Percentiles rank a stretch among this genome's conserved stretches.
Conservation (phyloP, 1,140 invertebrate genomes). For the Lasioglossum baleicum region DNA sequence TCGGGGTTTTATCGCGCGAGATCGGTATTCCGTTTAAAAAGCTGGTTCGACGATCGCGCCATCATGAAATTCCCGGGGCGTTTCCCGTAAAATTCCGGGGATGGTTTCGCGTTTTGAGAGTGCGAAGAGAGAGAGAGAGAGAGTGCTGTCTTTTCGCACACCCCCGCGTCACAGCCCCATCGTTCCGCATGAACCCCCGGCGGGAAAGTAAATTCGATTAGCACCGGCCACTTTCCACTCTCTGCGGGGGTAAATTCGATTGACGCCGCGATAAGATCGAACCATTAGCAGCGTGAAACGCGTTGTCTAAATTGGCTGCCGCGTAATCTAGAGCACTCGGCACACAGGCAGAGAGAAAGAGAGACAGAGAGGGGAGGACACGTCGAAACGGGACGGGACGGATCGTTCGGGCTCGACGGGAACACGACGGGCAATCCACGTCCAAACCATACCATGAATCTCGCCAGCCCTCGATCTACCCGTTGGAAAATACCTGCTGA, state of each 20-base stretch:
- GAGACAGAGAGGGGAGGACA: background rate
- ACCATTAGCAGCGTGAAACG: slow-evolving; percentile 18
- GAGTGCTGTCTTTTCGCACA: no score
- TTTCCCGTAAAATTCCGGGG: slow-evolving; percentile 17
- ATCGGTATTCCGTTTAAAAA: no score
- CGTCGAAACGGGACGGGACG: background rate
- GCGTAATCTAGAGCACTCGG: slow-evolving; percentile 3
- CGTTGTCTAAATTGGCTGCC: slow-evolving; percentile 10
- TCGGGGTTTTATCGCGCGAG: no score
- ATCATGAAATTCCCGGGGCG: no score
- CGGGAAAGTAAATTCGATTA: slow-evolving; percentile 47
- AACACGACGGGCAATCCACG: background rate
- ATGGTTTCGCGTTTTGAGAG: background rate
- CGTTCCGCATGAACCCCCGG: background rate
- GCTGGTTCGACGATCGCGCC: no score
- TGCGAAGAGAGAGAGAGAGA: background rate
- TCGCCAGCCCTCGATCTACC: background rate
- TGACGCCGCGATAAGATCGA: slow-evolving; percentile 38
- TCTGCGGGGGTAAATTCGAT: slow-evolving; percentile 34
- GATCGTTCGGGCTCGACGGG: no score
- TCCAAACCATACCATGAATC: background rate
- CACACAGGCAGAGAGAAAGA: no score
- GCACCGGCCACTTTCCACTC: slow-evolving; percentile 33
- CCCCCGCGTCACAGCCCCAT: background rate
- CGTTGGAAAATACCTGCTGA: no score